Base-by-base conservation (phyloP, 2,888 invertebrate species). In the Harpalus rubripes region DNA sequence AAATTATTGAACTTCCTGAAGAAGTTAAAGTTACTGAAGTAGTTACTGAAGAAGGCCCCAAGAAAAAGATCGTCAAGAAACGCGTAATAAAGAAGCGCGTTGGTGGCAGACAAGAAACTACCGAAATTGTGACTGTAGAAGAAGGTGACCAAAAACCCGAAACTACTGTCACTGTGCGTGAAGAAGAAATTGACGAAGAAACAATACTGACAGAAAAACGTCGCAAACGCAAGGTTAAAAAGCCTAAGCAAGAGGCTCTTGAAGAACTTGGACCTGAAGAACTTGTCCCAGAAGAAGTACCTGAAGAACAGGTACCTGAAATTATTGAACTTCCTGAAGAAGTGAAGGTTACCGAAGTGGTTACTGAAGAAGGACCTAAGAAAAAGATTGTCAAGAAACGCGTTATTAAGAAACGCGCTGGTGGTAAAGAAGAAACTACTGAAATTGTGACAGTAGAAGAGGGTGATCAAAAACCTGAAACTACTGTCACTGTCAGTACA, bases 41-140 rank as follows among this genome's bases (percentile, higher is more conserved):
- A 0, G 81, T 87, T 8, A 83, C 86, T 86, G 88, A 87, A 86
- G 86, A 86, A 85, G 88, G 87, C 80, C 86, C 86, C 81, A 81
- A 74, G 15, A 86, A 87, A 78, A 88, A 84, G 74, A 82, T 86
- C 16, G 82, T 84, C 7, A 87, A 85, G 12, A 90, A 89, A 81
- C 88, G 89, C 26, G 86, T 87, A 6, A 86, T 89, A 26, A 88
- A 87, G 59, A 91, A 90, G 86, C 89, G 88, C 68, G 88, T 89
- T 85, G 90, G 90, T 16, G 89, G 87, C 6, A 89, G 89, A 85
- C 89, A 88, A 88, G 88, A 88, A 88, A 87, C 85, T 88, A 92
- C 92, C 87, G 92, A 92, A 91, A 92, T 92, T 88, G 88, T 89
- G 8, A 91, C 89, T 0, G 88, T 90, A 58, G 91, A 92, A 87